These are phyloP conservation scores for Oreotrochilus melanogaster DNA, from an alignment of 2,113 vertebrate genomes.

Conservation along the genomic window DNA sequence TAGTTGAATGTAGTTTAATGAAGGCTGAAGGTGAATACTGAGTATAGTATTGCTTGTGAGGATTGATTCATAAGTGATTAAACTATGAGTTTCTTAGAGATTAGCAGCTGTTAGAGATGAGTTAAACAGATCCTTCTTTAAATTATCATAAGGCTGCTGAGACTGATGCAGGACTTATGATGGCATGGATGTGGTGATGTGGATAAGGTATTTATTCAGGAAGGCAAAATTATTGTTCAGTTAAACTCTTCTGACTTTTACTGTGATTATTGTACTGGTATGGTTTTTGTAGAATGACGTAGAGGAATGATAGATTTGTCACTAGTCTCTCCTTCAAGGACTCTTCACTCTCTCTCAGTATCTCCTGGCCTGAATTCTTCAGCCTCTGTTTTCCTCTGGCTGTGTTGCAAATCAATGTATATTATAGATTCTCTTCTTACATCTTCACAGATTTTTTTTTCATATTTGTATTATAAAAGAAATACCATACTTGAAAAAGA, in stretches of 20 bases:
- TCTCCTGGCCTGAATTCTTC: background rate
- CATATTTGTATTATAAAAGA: background rate
- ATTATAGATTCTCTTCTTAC: background rate
- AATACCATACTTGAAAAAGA: background rate
- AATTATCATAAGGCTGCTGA: slow-evolving; percentile 8
- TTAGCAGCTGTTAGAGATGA: background rate
- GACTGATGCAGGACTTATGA: background rate
- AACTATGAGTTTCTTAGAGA: background rate
- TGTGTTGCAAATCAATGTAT: background rate
- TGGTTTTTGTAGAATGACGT: background rate
- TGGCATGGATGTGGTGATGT: background rate
- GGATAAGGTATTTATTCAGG: background rate
- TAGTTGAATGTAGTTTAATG: background rate
- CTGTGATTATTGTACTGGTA: background rate
- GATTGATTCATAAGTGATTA: slow-evolving; percentile 1
- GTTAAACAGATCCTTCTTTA: background rate
- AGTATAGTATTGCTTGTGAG: background rate
- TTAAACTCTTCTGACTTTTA: background rate
- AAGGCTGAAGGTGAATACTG: background rate
- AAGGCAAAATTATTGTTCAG: background rate
- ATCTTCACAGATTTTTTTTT: background rate
- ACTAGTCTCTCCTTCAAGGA: background rate
- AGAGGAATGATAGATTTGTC: background rate
- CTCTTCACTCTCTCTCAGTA: background rate
- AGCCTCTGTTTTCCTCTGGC: background rate